phyloP scores from a whole-genome alignment of 2,797 vertebrate species.

The Lutjanus campechanus region DNA sequence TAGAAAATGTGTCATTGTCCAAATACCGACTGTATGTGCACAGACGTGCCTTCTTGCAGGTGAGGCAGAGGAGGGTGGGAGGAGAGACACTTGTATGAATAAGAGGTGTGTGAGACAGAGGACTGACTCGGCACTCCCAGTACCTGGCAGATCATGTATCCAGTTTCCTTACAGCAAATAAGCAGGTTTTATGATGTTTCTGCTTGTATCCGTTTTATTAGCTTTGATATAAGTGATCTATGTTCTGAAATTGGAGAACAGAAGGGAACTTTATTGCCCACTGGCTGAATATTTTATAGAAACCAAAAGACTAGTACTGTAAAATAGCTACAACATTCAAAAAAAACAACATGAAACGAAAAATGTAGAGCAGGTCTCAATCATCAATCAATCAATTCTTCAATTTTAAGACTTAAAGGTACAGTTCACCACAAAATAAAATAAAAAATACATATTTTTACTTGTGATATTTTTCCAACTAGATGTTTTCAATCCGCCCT shows the following conservation, averaged over 20 bases:
- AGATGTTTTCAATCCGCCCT: too few species aligned
- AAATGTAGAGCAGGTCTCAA: not conserved
- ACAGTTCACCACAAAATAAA: too few species aligned
- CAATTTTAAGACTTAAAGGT: not conserved
- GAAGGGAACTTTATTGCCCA: not conserved
- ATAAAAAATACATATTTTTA: too few species aligned
- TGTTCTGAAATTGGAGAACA: not conserved
- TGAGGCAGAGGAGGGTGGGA: constrained; percentile 25
- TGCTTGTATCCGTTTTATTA: not conserved
- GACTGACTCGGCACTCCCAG: constrained; percentile 40
- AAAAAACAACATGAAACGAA: not conserved
- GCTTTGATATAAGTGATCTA: not conserved
- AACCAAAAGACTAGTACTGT: not conserved
- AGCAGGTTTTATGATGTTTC: not conserved
- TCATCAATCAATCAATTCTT: too few species aligned
- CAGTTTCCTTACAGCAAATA: not conserved
- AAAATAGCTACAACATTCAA: not conserved
- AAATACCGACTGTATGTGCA: constrained; percentile 20
- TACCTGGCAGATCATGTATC: constrained; percentile 10
- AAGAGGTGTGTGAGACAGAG: constrained; percentile 42
- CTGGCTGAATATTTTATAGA: not conserved
- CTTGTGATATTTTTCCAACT: too few species aligned
- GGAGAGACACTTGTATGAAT: constrained; percentile 51
- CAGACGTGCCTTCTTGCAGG: constrained; percentile 28
- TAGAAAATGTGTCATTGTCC: not conserved